phyloP scores from a whole-genome alignment of 2,888 invertebrate species.

The Drosophila tripunctata region DNA sequence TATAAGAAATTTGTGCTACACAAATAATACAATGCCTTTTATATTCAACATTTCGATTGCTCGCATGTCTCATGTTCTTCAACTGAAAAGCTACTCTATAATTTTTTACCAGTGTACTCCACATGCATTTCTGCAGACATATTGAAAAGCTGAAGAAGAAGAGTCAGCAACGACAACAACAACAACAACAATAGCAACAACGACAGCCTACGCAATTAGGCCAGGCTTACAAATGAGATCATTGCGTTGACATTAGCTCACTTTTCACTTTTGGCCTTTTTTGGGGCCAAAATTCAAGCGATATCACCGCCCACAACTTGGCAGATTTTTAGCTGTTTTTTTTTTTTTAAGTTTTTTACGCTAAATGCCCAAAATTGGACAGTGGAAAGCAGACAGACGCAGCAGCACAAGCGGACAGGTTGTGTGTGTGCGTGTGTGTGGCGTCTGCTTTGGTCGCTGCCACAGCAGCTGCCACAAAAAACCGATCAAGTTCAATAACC shows the following conservation, averaged over 20 bases:
- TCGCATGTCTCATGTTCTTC: background rate
- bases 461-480: constrained; percentile 26
- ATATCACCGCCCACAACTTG: constrained; percentile 6
- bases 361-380: constrained; percentile 70
- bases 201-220: constrained; percentile 70
- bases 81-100: background rate
- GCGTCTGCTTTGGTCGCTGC: constrained; percentile 30
- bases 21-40: too few species aligned
- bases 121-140: constrained; percentile 30
- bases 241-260: constrained; percentile 74
- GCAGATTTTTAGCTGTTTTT: constrained; percentile 3
- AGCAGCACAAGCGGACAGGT: constrained; percentile 33
- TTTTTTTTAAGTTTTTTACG: constrained; percentile 23
- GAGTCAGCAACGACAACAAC: background rate
- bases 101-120: background rate
- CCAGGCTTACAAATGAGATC: constrained; percentile 73
- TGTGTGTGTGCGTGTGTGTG: constrained; percentile 42
- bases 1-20: too few species aligned
- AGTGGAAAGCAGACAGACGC: constrained; percentile 30
- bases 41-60: too few species aligned
- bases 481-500: constrained; percentile 70
- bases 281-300: constrained; percentile 28
- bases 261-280: constrained; percentile 76
- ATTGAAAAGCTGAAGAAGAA: background rate
- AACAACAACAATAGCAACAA: background rate